Conservation (phyloP, 2,113 vertebrate species). For the Scomber colias region DNA sequence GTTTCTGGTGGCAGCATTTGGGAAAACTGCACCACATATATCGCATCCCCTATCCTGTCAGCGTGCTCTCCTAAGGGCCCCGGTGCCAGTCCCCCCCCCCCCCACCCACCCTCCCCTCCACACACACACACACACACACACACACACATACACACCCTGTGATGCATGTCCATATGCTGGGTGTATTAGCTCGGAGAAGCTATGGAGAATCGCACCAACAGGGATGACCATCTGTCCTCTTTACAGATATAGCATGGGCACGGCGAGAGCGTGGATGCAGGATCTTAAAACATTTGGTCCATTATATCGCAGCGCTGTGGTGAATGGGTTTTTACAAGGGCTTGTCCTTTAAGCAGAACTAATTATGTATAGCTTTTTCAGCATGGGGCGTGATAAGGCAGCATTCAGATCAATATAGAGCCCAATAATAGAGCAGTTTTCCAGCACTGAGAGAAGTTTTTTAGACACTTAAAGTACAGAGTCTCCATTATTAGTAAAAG, state of each 20-base stretch:
- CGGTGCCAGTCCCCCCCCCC: constrained; percentile 65
- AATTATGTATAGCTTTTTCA: constrained; percentile 43
- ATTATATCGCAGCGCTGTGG: constrained; percentile 41
- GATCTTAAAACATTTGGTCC: constrained; percentile 66
- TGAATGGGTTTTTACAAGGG: constrained; percentile 43
- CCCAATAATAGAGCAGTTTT: constrained; percentile 13
- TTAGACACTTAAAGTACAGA: no score
- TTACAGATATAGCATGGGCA: constrained; percentile 67
- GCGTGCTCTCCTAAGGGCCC: constrained; percentile 68
- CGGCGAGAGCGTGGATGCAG: constrained; percentile 47
- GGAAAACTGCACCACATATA: constrained; percentile 33
- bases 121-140: no score
- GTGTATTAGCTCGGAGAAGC: constrained; percentile 73
- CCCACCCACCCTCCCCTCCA: no score
- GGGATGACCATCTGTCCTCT: constrained; percentile 81
- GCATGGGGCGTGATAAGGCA: constrained; percentile 24
- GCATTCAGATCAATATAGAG: constrained; percentile 22
- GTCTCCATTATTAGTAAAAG: neutral
- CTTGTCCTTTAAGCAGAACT: constrained; percentile 45
- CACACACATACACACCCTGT: constrained; percentile 31
- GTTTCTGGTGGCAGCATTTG: constrained; percentile 44
- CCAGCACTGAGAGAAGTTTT: neutral
- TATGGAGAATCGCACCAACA: constrained; percentile 75
- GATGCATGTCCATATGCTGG: constrained; percentile 77
- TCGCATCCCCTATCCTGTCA: constrained; percentile 61